These are phyloP conservation scores for Bugula neritina DNA, from an alignment of 2,888 invertebrate species.

Conservation along the genomic window DNA sequence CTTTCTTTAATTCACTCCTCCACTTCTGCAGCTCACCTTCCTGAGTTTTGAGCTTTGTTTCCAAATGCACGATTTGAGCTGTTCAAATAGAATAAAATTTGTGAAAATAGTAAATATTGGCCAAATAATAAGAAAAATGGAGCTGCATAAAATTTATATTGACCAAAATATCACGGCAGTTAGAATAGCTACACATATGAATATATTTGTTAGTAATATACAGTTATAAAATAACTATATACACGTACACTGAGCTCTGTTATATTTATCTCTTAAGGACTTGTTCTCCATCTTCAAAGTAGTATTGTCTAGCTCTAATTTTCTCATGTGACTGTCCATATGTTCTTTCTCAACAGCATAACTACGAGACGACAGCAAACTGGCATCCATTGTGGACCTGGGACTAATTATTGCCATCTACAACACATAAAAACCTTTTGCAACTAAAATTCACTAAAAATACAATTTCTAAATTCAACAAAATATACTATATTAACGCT, in stretches of 20 bases:
- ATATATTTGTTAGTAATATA: too few relatives aligned
- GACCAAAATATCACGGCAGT: too few relatives aligned
- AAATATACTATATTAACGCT: too few relatives aligned
- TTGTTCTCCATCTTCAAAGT: slow-evolving; percentile 43
- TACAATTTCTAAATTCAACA: too few relatives aligned
- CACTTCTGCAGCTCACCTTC: background rate
- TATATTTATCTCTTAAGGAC: slow-evolving; percentile 44
- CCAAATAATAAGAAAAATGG: too few relatives aligned
- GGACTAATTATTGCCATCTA: background rate
- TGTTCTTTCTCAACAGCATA: slow-evolving; percentile 36
- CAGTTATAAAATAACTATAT: too few relatives aligned
- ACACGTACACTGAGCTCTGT: slow-evolving; percentile 38
- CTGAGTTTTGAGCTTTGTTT: slow-evolving; percentile 2
- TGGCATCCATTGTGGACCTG: background rate
- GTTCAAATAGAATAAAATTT: background rate
- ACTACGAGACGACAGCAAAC: background rate
- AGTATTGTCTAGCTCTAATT: slow-evolving; percentile 42
- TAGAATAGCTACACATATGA: too few relatives aligned
- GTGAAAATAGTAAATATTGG: too few relatives aligned
- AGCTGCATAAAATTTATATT: too few relatives aligned
- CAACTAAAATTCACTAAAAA: too few relatives aligned
- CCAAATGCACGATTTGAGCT: slow-evolving; percentile 21
- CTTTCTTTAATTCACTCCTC: background rate
- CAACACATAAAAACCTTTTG: too few relatives aligned
- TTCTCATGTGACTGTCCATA: slow-evolving; percentile 42